Evolutionary conservation across 2,113 vertebrate genomes (phyloP), one percentile per base, ranked within the genome.

Genomic region (Pseudorasbora parva): DNA sequence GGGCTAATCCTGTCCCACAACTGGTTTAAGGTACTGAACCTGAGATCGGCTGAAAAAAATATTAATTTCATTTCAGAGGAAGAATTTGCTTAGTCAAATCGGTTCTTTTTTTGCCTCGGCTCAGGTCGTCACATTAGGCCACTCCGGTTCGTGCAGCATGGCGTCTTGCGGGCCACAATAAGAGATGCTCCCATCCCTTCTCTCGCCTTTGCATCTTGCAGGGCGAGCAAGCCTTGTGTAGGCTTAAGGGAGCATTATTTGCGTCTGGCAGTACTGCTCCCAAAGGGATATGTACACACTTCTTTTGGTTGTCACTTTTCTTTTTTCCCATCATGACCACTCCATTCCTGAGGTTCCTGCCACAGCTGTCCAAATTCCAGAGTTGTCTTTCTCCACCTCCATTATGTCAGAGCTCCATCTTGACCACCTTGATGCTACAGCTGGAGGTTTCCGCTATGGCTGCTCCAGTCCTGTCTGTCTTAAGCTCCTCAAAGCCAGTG

Each of bases 231-330:
- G 21, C 68, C 37, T 14, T 6, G 37, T 14, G 68, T n/a, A 43
- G 68, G 41, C 41, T 71, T 71, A 11, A 71, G 37, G 68, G n/a
- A 23, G 68, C 68, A 71, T 37, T 43, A n/a, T 45, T 71, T 45
- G 21, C 10, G 5, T 69, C 66, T 41, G 66, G 66, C 37, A 21
- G 66, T n/a, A 41, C 8, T 37, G 19, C 66, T 14, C 17, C 51
- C 17, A 0, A 17, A 19, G 51, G 17, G 51, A 51, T 30, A 30
- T 30, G 30, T 37, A 37, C 33, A 37, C 14, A 12, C 37, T 71
- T 43, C 37, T 23, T 71, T 71, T 43, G 37, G 68, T n/a, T 45
- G 37, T 9, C 8, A 33, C 66, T 41, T 69, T 41, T 45, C 23
- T 37, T 43, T 71, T 71, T 8, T 45, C 41, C 21, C 11, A 45